Percentiles rank a stretch among this genome's conserved stretches.
Evolutionary conservation across 1,140 invertebrate genomes (phyloP).

Genomic region (Oreohelix idahoensis): DNA sequence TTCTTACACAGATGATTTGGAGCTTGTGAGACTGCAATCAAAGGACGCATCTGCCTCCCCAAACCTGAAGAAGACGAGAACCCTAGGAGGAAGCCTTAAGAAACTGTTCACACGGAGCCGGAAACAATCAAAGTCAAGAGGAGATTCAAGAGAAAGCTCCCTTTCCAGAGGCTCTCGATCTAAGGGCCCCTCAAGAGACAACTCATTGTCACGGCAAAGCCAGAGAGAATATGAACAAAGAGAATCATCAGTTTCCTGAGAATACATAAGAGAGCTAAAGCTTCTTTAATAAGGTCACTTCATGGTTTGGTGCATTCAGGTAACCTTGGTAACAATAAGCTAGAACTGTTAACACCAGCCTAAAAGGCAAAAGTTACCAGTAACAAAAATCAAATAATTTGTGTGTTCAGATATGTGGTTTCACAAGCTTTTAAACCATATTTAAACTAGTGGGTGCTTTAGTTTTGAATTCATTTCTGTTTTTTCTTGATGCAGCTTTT

Average conservation of each 20-base stretch:
- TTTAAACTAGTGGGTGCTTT: background rate
- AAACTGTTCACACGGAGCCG: constrained; percentile 60
- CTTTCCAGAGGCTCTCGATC: constrained; percentile 56
- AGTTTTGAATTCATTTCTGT: background rate
- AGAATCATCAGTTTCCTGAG: constrained; percentile 48
- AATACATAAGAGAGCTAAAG: too few species aligned
- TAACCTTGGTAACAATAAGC: background rate
- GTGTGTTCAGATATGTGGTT: background rate
- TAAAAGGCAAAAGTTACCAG: background rate
- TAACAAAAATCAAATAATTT: background rate
- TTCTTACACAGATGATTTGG: constrained; percentile 56
- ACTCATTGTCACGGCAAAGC: constrained; percentile 54
- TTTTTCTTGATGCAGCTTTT: background rate
- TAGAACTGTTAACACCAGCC: background rate
- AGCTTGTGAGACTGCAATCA: constrained; percentile 50
- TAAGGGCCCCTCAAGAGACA: constrained; percentile 57
- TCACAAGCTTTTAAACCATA: background rate
- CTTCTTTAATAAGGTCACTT: background rate
- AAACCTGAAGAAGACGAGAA: constrained; percentile 63
- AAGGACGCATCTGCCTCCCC: constrained; percentile 47
- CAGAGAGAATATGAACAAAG: constrained; percentile 37
- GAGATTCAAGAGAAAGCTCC: constrained; percentile 61
- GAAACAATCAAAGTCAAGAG: constrained; percentile 49
- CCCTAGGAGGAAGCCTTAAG: constrained; percentile 63
- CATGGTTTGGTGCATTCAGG: background rate